phyloP scores from a whole-genome alignment of 1,140 invertebrate genomes.

The Ditylenchus dipsaci region DNA sequence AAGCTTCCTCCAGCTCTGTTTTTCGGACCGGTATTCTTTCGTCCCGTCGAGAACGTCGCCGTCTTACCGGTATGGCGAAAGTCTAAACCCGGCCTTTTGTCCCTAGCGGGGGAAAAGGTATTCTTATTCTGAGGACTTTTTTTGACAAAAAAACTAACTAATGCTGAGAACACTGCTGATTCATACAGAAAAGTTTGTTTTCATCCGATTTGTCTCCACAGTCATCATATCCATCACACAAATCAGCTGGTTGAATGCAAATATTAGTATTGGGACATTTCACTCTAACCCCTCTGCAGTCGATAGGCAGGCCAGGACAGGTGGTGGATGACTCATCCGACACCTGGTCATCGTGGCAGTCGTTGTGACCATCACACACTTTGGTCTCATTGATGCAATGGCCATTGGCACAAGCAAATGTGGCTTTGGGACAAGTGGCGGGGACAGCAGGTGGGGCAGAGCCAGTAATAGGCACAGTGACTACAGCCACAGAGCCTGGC shows the following conservation, averaged over 20 bases:
- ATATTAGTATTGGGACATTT: constrained; percentile 57
- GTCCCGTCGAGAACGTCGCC: too few species aligned
- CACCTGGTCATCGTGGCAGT: constrained; percentile 53
- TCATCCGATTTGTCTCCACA: constrained; percentile 52
- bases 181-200: constrained; percentile 55
- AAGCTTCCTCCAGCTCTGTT: too few species aligned
- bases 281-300: constrained; percentile 54
- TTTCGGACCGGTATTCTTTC: too few species aligned
- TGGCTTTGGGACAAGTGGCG: constrained; percentile 74
- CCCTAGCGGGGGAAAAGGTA: too few species aligned
- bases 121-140: too few species aligned
- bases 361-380: constrained; percentile 58
- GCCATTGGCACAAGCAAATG: constrained; percentile 86
- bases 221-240: constrained; percentile 54
- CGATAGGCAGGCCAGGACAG: constrained; percentile 56
- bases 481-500: constrained; percentile 3
- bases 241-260: constrained; percentile 52
- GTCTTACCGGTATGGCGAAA: neutral
- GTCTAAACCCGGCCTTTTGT: neutral
- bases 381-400: constrained; percentile 61
- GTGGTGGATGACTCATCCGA: constrained; percentile 51
- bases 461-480: neutral
- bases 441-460: neutral
- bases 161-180: constrained; percentile 50
- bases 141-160: constrained; percentile 31